Evolutionary conservation across 2,797 vertebrate species (phyloP).

Genomic region (Schizopygopsis pylzovi): DNA sequence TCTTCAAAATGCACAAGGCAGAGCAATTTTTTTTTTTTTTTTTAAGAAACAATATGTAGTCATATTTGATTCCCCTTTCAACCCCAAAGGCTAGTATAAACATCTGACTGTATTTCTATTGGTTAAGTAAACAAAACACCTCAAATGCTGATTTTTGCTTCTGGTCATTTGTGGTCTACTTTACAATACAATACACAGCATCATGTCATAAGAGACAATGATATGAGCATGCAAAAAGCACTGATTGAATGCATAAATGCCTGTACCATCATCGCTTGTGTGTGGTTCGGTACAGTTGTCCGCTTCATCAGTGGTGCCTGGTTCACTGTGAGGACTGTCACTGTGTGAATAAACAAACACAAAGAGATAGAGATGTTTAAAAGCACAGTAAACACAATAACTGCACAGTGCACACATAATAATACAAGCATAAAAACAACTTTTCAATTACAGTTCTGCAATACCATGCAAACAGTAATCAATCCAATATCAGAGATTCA

Average conservation of each 20-base stretch:
- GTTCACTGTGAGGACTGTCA: slow-evolving; percentile 98
- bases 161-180: not conserved
- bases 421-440: not conserved
- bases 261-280: slow-evolving; percentile 94
- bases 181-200: slow-evolving; percentile 18
- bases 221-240: not conserved
- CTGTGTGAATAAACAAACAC: slow-evolving; percentile 69
- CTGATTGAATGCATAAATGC: slow-evolving; percentile 8
- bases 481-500: not conserved
- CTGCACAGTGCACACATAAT: not conserved
- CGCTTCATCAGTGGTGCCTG: slow-evolving; percentile 93
- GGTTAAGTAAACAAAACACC: slow-evolving; percentile 1
- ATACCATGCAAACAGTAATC: not conserved
- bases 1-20: slow-evolving; percentile 16
- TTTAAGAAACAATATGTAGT: not conserved
- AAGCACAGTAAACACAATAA: slow-evolving; percentile 1
- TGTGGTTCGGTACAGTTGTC: slow-evolving; percentile 96
- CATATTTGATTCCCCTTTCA: not conserved
- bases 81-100: not conserved
- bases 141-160: slow-evolving; percentile 12
- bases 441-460: slow-evolving; percentile 4
- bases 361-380: slow-evolving; percentile 11
- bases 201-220: not conserved
- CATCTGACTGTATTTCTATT: not conserved
- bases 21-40: slow-evolving; percentile 1